Conservation (phyloP, 1,140 invertebrate genomes). For the Drepana arcuata region DNA sequence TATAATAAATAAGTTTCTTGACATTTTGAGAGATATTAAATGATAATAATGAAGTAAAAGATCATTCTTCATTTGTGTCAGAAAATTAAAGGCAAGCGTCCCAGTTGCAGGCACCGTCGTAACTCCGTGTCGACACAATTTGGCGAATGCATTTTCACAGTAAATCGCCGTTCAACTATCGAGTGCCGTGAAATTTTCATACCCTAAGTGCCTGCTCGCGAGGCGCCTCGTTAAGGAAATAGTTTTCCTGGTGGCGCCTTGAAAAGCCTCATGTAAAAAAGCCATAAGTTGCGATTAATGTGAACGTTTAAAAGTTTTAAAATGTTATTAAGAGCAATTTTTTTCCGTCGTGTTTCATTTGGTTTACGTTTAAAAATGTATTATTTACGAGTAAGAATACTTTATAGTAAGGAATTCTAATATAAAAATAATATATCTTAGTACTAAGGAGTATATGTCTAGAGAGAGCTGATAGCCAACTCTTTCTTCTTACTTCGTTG, state of each 20-base stretch:
- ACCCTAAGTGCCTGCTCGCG: conserved; percentile 31
- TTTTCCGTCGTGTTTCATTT: neutral
- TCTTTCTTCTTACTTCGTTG: too few species aligned
- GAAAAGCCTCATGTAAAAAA: conserved; percentile 7
- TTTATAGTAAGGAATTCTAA: neutral
- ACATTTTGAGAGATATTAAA: neutral
- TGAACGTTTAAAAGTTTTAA: neutral
- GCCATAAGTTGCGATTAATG: conserved; percentile 4
- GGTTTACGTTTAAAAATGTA: neutral
- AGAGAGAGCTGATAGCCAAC: too few species aligned
- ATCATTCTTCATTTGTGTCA: neutral
- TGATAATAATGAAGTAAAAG: neutral
- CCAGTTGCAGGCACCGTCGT: conserved; percentile 2
- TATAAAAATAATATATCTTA: neutral
- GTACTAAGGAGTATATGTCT: too few species aligned
- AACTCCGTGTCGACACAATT: conserved; percentile 19
- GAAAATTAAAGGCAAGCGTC: neutral
- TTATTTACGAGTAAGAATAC: neutral
- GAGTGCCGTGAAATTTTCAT: conserved; percentile 45
- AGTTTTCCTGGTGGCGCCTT: conserved; percentile 5
- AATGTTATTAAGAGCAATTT: conserved; percentile 2
- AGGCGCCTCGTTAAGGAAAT: conserved; percentile 25
- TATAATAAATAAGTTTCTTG: neutral
- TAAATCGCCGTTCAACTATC: conserved; percentile 34
- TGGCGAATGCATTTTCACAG: conserved; percentile 28